Evolutionary conservation across 2,888 invertebrate species (phyloP), one percentile per base, ranked within the genome.

Genomic region (Ernsta delagoae): DNA sequence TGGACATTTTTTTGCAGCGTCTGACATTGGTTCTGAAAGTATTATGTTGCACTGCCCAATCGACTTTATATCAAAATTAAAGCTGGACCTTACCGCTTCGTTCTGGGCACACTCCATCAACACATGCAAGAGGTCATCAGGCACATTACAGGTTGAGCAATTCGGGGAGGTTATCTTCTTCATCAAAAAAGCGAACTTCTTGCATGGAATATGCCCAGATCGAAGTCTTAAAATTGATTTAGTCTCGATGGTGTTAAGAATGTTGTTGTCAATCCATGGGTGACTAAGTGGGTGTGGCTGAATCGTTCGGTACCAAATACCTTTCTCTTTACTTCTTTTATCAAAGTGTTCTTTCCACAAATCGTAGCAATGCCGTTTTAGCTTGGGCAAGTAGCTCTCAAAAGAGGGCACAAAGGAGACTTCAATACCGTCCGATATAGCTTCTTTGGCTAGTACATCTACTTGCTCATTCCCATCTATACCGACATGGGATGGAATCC

Each of bases 401-500:
- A 45, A 45, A 5, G 45, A 45, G 5, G 45, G 45, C 5, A n/a
- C 0, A n/a, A n/a, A 11, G 5, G n/a, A n/a, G 45, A 45, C 45
- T 45, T 45, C 45, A 45, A 45, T 45, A 45, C 45, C 45, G 5
- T 45, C n/a, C n/a, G n/a, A 45, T 45, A 57, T 36, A 57, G 56
- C 56, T n/a, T 57, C n/a, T 11, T 57, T 57, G n/a, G 56, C 56
- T 11, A 57, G 56, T 9, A 54, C 9, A 57, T 34, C 39, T 7
- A 50, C 61, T 12, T 50, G 3, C 7, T 61, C 61, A n/a, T 61
- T 61, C 7, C 61, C 61, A 1, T 36, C 16, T 5, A 50, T n/a
- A 12, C 34, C 48, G 8, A 50, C 36, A 36, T 61, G 61, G 5
- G 50, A 61, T n/a, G 61, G 61, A 4, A 61, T 9, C 48, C 61